Evolutionary conservation across 1,140 invertebrate genomes (phyloP).

Genomic region (Penaeus indicus): DNA sequence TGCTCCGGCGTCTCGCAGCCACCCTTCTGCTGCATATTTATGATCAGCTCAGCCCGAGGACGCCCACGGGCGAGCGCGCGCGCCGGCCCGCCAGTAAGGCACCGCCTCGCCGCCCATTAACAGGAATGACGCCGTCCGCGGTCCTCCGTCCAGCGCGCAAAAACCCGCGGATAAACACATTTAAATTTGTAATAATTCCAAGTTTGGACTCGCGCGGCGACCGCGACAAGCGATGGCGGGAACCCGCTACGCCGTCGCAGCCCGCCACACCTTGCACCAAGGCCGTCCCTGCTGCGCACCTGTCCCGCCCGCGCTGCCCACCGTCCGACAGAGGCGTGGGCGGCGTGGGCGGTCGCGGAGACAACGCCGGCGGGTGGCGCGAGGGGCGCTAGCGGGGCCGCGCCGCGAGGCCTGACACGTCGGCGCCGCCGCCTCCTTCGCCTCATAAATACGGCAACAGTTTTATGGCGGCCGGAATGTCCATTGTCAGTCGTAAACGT

Average conservation of each 20-base stretch:
- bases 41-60: too few species aligned
- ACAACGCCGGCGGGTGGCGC: too few species aligned
- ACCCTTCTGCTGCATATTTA: too few species aligned
- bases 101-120: background rate
- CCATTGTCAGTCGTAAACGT: constrained; percentile 30
- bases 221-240: too few species aligned
- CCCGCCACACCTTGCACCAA: constrained; percentile 33
- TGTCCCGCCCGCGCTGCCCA: too few species aligned
- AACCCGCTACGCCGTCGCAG: too few species aligned
- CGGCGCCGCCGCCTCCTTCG: background rate
- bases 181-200: constrained; percentile 6
- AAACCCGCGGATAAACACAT: background rate
- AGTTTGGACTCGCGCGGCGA: background rate
- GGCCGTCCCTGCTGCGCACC: constrained; percentile 68
- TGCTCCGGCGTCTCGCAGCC: too few species aligned
- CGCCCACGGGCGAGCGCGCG: too few species aligned
- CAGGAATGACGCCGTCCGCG: background rate
- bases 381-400: background rate
- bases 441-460: constrained; percentile 23
- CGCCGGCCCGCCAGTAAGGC: background rate
- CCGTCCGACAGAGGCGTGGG: too few species aligned
- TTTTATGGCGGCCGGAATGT: constrained; percentile 16
- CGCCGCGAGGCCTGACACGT: background rate
- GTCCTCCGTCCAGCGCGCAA: background rate
- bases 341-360: too few species aligned